Percentiles rank a stretch among this genome's conserved stretches.
Evolutionary conservation across 2,113 vertebrate species (phyloP).

Genomic region (Melanerpes formicivorus): DNA sequence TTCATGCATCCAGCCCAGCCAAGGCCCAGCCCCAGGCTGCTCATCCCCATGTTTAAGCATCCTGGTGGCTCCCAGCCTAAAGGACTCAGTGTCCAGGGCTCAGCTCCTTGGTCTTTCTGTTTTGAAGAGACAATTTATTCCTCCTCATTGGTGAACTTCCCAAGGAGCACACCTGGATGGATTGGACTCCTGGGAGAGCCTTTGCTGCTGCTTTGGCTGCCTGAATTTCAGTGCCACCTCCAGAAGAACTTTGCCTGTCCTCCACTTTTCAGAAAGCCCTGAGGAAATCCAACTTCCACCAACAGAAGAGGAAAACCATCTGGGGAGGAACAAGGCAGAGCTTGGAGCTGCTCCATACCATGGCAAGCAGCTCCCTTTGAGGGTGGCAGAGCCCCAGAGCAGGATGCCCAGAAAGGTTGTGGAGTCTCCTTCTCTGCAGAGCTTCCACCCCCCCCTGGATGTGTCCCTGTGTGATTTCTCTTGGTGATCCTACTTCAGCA

Average conservation of each 20-base stretch:
- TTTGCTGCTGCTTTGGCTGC: neutral
- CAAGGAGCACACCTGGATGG: neutral
- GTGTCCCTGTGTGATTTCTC: no score
- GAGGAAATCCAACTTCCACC: neutral
- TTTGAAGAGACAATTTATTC: neutral
- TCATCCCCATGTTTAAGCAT: accelerated
- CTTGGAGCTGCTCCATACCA: neutral
- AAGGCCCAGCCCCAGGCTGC: neutral
- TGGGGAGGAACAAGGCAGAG: neutral
- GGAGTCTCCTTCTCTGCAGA: no score
- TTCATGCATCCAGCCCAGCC: neutral
- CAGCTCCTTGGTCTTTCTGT: neutral
- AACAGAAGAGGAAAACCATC: neutral
- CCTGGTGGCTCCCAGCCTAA: neutral
- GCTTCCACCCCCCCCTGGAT: no score
- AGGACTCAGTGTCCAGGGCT: neutral
- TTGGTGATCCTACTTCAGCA: no score
- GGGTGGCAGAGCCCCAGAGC: no score
- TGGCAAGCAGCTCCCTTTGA: no score
- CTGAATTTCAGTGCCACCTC: neutral
- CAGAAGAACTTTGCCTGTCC: neutral
- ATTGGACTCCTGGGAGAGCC: neutral
- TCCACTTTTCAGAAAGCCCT: neutral
- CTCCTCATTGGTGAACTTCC: neutral
- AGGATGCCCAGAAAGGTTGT: no score